phyloP scores from a whole-genome alignment of 2,888 invertebrate genomes.

The Euphydryas editha region DNA sequence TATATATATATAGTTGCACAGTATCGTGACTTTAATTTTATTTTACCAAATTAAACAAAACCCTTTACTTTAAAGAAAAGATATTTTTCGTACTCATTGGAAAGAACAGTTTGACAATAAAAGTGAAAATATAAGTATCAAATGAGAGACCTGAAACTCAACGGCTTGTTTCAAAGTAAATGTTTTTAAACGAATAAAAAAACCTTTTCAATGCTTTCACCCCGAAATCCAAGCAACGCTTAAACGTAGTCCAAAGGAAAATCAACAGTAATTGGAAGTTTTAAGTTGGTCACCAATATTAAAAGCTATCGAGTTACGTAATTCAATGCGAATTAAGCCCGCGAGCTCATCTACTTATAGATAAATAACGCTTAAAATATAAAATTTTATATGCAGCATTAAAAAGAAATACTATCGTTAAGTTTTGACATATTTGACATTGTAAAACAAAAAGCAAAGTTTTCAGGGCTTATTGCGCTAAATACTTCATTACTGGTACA shows the following conservation, averaged over 20 bases:
- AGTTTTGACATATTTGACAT: not conserved
- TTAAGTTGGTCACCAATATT: constrained; percentile 39
- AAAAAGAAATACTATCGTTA: too few relatives aligned
- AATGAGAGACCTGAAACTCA: constrained; percentile 22
- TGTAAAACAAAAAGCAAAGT: not conserved
- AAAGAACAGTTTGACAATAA: constrained; percentile 6
- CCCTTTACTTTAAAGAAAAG: not conserved
- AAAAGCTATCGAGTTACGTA: constrained; percentile 8
- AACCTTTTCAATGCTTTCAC: constrained; percentile 36
- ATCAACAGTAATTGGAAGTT: constrained; percentile 40
- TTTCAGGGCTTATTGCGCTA: not conserved
- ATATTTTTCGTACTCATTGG: not conserved
- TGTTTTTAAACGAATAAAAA: constrained; percentile 34
- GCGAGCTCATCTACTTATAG: too few relatives aligned
- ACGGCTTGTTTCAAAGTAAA: constrained; percentile 24
- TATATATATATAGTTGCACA: too few relatives aligned
- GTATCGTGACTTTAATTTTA: not conserved
- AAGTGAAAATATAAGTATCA: constrained; percentile 19
- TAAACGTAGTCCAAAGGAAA: constrained; percentile 39
- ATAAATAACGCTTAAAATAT: too few relatives aligned
- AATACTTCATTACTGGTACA: not conserved
- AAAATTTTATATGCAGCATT: too few relatives aligned
- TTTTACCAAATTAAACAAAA: not conserved
- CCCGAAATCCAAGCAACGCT: constrained; percentile 37
- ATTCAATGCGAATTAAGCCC: too few relatives aligned